These are phyloP conservation scores for Pomatostomus ruficeps DNA, from an alignment of 2,113 vertebrate genomes.

Conservation along the genomic window DNA sequence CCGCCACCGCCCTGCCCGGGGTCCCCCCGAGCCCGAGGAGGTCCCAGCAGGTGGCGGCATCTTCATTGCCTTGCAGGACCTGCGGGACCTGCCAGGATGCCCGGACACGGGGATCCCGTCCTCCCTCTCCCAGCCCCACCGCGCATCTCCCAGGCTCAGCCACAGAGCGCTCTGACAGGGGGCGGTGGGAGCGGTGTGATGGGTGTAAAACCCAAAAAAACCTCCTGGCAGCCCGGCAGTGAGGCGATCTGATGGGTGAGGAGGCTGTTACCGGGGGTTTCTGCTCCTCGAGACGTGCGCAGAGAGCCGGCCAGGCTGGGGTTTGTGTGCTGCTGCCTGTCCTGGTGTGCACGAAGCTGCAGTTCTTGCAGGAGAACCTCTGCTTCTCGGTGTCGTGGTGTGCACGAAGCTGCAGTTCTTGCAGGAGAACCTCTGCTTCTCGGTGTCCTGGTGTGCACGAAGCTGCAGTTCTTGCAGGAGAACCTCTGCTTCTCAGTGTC, in stretches of 20 bases:
- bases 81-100: not conserved
- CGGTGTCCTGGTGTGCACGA: accelerated
- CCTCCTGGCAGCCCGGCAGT: accelerated
- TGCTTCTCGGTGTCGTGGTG: not conserved
- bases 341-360: accelerated
- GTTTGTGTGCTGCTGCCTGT: not conserved
- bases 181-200: not conserved
- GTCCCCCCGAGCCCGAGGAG: not conserved
- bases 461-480: not conserved
- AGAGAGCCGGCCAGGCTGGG: not conserved
- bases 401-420: accelerated
- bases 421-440: not conserved
- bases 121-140: not conserved
- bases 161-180: not conserved
- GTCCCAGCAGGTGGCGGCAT: conserved; percentile 63
- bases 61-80: not conserved
- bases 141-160: not conserved
- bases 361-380: accelerated
- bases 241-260: not conserved
- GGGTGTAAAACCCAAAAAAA: not conserved
- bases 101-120: accelerated
- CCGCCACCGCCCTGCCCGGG: not conserved
- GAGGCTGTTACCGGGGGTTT: not conserved
- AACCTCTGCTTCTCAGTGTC: accelerated
- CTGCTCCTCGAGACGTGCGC: accelerated